Evolutionary conservation across 2,888 invertebrate species (phyloP).

Genomic region (Cotesia congregata): DNA sequence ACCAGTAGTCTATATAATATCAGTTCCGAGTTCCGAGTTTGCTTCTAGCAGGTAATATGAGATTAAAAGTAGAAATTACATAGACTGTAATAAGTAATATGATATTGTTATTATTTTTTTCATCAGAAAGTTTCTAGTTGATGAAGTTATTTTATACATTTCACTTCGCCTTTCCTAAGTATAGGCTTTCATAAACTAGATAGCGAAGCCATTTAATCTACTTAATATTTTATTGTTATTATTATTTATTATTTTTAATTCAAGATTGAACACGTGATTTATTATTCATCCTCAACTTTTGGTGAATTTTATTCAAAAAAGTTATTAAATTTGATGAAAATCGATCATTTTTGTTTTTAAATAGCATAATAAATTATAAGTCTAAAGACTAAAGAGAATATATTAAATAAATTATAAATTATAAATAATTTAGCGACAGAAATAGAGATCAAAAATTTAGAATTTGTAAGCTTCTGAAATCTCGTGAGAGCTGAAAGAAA

Average conservation of each 20-base stretch:
- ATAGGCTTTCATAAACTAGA: not conserved
- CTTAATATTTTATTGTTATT: not conserved
- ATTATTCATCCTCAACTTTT: no score
- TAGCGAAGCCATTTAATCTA: not conserved
- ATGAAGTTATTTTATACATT: no score
- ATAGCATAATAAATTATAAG: no score
- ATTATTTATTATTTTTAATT: no score
- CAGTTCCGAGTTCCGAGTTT: not conserved
- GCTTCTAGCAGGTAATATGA: not conserved
- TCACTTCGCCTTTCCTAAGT: no score
- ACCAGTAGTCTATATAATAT: not conserved
- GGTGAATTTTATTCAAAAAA: no score
- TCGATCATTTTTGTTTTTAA: no score
- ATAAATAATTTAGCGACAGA: not conserved
- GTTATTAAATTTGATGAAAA: no score
- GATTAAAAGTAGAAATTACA: not conserved
- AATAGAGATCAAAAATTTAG: conserved; percentile 16
- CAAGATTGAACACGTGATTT: no score
- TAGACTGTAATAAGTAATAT: not conserved
- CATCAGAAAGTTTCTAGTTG: not conserved
- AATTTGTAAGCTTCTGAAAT: conserved; percentile 30
- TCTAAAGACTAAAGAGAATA: not conserved
- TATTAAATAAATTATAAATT: not conserved
- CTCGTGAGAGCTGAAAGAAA: conserved; percentile 22
- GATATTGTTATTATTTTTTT: not conserved